A percentile compares a stretch with the other conserved stretches of the same genome.
Conservation (phyloP, 1,140 invertebrate genomes). For the Drosophila nebulosa region DNA sequence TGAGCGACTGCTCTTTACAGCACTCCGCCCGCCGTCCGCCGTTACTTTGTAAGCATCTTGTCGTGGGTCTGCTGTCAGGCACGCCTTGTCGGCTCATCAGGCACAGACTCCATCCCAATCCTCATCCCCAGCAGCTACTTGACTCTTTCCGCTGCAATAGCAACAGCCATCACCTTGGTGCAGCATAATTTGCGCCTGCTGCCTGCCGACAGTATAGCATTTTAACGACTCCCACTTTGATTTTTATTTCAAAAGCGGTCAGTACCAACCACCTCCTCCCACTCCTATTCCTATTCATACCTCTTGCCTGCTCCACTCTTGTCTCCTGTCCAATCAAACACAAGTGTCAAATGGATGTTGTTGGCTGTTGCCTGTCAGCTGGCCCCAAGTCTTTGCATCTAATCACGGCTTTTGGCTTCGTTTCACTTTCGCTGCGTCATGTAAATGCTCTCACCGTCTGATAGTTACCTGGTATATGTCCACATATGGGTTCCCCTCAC, state of each 20-base stretch:
- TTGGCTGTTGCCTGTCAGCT: constrained; percentile 47
- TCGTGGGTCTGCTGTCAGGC: constrained; percentile 40
- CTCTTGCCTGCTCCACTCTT: background rate
- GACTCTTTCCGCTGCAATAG: constrained; percentile 54
- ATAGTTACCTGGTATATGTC: constrained; percentile 41
- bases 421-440: constrained; percentile 76
- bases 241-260: constrained; percentile 36
- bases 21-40: background rate
- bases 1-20: constrained; percentile 44
- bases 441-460: constrained; percentile 61
- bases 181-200: constrained; percentile 69
- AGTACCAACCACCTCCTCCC: constrained; percentile 1
- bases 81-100: constrained; percentile 54
- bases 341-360: constrained; percentile 60
- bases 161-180: constrained; percentile 36
- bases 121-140: constrained; percentile 48
- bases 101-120: constrained; percentile 7
- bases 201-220: constrained; percentile 47
- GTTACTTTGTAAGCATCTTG: background rate
- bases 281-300: constrained; percentile 7
- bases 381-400: constrained; percentile 52
- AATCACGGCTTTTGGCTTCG: constrained; percentile 56
- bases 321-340: constrained; percentile 64
- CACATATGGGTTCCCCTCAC: constrained; percentile 29
- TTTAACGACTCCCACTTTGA: constrained; percentile 64